These are phyloP conservation scores for Euglossa dilemma DNA, from an alignment of 1,140 invertebrate genomes.

Conservation along the genomic window DNA sequence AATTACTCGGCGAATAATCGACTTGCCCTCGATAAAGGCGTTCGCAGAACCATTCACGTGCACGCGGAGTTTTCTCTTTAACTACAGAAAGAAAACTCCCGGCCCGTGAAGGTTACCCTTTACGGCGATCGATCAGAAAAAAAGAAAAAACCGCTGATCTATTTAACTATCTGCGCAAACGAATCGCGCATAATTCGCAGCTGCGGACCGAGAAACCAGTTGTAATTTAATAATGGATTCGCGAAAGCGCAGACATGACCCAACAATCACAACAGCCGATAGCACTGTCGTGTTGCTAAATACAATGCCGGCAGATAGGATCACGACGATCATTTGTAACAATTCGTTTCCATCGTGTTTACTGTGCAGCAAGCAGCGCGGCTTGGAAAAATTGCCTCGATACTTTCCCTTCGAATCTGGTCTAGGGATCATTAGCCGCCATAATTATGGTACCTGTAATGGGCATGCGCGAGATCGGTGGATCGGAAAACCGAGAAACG, in stretches of 20 bases:
- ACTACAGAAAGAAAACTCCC: not conserved
- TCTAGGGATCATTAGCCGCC: no score
- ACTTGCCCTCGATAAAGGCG: not conserved
- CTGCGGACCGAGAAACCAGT: not conserved
- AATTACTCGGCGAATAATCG: not conserved
- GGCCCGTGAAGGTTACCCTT: not conserved
- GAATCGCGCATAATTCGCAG: not conserved
- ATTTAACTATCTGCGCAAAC: slow-evolving; percentile 15
- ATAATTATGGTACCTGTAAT: no score
- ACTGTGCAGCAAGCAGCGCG: not conserved
- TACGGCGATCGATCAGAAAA: not conserved
- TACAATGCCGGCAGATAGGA: not conserved
- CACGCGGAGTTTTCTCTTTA: not conserved
- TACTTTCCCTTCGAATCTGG: no score
- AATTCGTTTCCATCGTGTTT: not conserved
- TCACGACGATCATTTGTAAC: not conserved
- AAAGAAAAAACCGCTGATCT: not conserved
- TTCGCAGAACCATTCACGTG: not conserved
- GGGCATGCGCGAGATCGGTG: no score
- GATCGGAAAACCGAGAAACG: no score
- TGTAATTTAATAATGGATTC: slow-evolving; percentile 6
- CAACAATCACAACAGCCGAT: not conserved
- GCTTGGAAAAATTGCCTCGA: not conserved
- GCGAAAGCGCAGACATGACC: not conserved
- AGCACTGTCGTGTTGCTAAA: not conserved